These are phyloP conservation scores for Pomatostomus ruficeps DNA, from an alignment of 2,113 vertebrate species.

Conservation along the genomic window DNA sequence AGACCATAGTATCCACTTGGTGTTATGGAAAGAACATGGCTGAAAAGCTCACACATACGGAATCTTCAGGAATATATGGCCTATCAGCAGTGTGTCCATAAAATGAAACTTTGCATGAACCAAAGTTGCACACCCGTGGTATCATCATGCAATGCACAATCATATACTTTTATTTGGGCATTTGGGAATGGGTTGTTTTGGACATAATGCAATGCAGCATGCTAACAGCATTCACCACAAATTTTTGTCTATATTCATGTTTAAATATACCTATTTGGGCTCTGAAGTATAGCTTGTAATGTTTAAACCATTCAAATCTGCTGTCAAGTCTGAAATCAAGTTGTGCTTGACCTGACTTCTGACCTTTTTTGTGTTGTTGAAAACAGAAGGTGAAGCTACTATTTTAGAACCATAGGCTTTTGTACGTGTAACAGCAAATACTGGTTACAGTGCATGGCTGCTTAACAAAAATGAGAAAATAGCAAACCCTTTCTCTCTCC, in stretches of 20 bases:
- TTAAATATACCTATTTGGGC: slow-evolving; percentile 36
- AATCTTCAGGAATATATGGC: slow-evolving; percentile 30
- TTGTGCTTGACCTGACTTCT: slow-evolving; percentile 54
- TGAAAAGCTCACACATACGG: slow-evolving; percentile 55
- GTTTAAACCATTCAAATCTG: slow-evolving; percentile 56
- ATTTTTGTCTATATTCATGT: slow-evolving; percentile 57
- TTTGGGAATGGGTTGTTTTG: slow-evolving; percentile 45
- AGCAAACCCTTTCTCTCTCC: background rate
- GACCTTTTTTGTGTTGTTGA: background rate
- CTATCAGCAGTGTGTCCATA: slow-evolving; percentile 47
- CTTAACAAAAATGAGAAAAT: background rate
- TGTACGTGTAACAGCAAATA: background rate
- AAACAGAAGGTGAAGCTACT: background rate
- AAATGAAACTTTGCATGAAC: slow-evolving; percentile 83
- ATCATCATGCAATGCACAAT: slow-evolving; percentile 81
- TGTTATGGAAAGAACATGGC: slow-evolving; percentile 95
- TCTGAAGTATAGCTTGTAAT: slow-evolving; percentile 62
- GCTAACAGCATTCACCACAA: slow-evolving; percentile 54
- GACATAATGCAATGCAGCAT: slow-evolving; percentile 64
- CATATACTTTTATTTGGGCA: slow-evolving; percentile 66
- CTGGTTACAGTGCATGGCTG: background rate
- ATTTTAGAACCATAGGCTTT: background rate
- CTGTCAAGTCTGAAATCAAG: slow-evolving; percentile 58
- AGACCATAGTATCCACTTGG: slow-evolving; percentile 98
- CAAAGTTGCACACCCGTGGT: slow-evolving; percentile 79